Evolutionary conservation across 2,888 invertebrate genomes (phyloP).

Genomic region (Noctua fimbriata): DNA sequence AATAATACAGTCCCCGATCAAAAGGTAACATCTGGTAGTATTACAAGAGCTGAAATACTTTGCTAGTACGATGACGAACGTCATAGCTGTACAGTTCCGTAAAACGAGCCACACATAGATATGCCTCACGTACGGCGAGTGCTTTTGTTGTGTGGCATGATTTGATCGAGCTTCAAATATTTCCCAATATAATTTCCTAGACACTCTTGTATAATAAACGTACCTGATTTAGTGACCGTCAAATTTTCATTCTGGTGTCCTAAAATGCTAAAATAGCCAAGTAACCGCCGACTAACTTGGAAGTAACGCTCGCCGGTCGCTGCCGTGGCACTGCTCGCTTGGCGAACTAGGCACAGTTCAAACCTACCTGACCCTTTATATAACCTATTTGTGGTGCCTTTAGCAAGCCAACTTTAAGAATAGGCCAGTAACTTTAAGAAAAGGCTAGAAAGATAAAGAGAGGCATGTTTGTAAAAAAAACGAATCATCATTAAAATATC

Average conservation of each 20-base stretch:
- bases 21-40: constrained; percentile 17
- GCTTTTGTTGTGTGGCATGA: neutral
- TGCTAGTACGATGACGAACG: neutral
- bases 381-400: neutral
- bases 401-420: neutral
- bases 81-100: neutral
- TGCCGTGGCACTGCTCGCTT: neutral
- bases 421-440: neutral
- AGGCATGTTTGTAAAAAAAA: neutral
- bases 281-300: neutral
- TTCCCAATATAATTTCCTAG: neutral
- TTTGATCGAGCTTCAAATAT: neutral
- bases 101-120: neutral
- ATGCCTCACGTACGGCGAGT: neutral
- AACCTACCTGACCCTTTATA: neutral
- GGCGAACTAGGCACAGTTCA: neutral
- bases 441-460: neutral
- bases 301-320: neutral
- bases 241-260: neutral
- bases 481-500: neutral
- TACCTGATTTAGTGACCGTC: neutral
- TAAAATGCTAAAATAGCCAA: neutral
- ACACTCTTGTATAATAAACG: neutral
- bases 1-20: constrained; percentile 12
- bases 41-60: neutral